Base-by-base conservation (phyloP, 2,888 invertebrate genomes). In the Polietes domitor region DNA sequence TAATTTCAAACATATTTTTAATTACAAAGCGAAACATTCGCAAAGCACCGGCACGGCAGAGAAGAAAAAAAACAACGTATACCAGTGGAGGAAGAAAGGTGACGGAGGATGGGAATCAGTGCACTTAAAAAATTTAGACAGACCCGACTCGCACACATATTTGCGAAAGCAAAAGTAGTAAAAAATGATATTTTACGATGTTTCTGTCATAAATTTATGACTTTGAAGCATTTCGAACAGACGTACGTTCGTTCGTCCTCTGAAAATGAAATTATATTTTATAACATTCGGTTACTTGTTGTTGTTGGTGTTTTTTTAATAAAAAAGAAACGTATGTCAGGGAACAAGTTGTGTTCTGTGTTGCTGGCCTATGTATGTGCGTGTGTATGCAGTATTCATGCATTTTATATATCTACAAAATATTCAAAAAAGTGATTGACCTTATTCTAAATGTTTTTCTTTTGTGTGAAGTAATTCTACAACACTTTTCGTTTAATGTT, bases 1-100 rank as follows among this genome's bases (percentile, higher is more conserved):
- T 83, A 77, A 79, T 79, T 83, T 79, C 83, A 83, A 80, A 79
- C 79, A 80, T 77, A 80, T 83, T 83, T 83, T 83, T 83, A 83
- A 83, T 83, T 83, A 83, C 79, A 77, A 76, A 76, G 73, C 83
- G 47, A 24, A 24, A 55, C 55, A 10, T 55, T 41, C 41, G 41
- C 15, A 41, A 41, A 41, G 41, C 41, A 12, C 4, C 41, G 10
- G 41, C 9, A 12, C 6, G 10, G 10, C 41, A 41, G 10, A 10
- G 10, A 41, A 41, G 9, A 32, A 32, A 32, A 32, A 32, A 32
- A 4, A 6, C 32, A 32, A 32, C 4, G 4, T 32, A 6, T 32
- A 32, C 32, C 9, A 32, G 32, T 9, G 32, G 5, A 32, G 32
- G 32, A 32, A 32, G 9, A n/a, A n/a, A n/a, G n/a, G n/a, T n/a